Evolutionary conservation across 92 coral and sea anemone species (phyloP), one percentile per base, ranked within the genome.

Genomic region (Phymanthus crucifer): DNA sequence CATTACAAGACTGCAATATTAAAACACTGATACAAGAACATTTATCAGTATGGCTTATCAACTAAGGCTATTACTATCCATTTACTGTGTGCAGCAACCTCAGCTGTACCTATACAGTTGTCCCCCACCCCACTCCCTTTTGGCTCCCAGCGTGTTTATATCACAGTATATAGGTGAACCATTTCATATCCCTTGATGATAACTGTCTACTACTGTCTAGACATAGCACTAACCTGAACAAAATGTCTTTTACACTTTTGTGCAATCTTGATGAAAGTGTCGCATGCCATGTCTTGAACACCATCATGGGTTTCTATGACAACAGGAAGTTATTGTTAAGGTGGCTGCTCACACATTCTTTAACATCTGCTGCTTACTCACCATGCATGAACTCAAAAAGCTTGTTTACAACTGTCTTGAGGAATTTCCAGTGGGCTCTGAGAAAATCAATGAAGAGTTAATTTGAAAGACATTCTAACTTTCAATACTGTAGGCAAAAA

Each of bases 251-350:
- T 91, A 78, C 99, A 95, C 83, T 95, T 95, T 90, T 95, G 99
- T 6, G 99, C 99, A 80, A 95, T 95, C 83, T 95, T 95, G 81
- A 95, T 95, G 74, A 95, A 95, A 50, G 99, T 95, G 67, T 95
- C 99, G 78, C 99, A 95, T 32, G 99, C 99, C 99, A 95, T 95
- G 81, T 95, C 99, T 74, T 95, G 99, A 32, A 95, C 99, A 80
- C 99, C 99, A 83, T 95, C 99, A 66, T 95, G 99, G 4, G 99
- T 95, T 95, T 95, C 99, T 95, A 56, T 26, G 75, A 76, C 23
- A 76, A 77, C 17, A 19, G n/a, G 32, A 47, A 64, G 13, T 24
- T 14, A 24, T 24, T 36, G 19, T 43, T 43, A 43, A 43, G 48
- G 48, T 43, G 48, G 48, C 48, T 18, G 3, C 12, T 43, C 34